Evolutionary conservation across 2,888 invertebrate species (phyloP), one percentile per base, ranked within the genome.

Genomic region (Drosophila borealis): DNA sequence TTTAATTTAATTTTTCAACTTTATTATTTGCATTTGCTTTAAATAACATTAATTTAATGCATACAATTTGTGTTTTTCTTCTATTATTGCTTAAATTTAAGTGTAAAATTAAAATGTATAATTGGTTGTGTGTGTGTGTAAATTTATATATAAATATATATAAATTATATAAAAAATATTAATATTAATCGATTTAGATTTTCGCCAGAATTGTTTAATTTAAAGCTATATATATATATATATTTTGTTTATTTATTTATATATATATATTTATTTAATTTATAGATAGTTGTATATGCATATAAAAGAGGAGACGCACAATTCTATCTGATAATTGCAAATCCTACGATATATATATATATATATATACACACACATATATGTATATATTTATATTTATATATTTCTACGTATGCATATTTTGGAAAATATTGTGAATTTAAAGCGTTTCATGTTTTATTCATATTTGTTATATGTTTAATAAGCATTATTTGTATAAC

Each of bases 31-130:
- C 29, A 56, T 68, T 68, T 48, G 37, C 25, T 53, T 65, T 67
- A 45, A 59, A 63, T 59, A 61, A 74, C 53, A 49, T 57, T 70
- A 51, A 45, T 50, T 70, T 33, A 70, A 70, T 61, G 74, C 64
- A 42, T 61, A 48, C 41, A 67, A 37, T 53, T 51, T 60, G 36
- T 55, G 37, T 37, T 33, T 44, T 45, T 33, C 33, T 59, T 21
- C 29, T 29, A 29, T 29, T 19, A 10, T 51, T 14, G 50, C 55
- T 55, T 74, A 75, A 21, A 39, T 19, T 37, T 54, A 66, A 13
- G 19, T 76, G 36, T 76, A 68, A 51, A 76, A 48, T 72, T 76
- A 63, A 59, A 41, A 21, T 60, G 37, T 75, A 59, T 61, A 76
- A 63, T 63, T 74, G 57, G 59, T 69, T 70, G 42, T 50, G 54